A percentile compares a stretch with the other conserved stretches of the same genome.
These are phyloP conservation scores for Rhingia campestris DNA, from an alignment of 2,888 invertebrate species.

Conservation along the genomic window DNA sequence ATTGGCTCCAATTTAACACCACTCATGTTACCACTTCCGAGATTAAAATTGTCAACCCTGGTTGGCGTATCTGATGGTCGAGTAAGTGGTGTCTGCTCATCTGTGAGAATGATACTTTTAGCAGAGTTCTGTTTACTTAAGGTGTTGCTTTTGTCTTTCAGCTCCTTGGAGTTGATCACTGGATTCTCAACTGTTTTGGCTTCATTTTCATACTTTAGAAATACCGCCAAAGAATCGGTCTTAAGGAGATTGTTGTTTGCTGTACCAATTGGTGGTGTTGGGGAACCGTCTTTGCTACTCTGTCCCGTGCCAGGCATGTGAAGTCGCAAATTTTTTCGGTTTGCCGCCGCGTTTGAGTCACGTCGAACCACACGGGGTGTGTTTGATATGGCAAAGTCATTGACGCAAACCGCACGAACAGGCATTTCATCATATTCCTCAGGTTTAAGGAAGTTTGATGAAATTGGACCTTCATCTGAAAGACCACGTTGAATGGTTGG, in stretches of 20 bases:
- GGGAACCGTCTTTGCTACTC: conserved; percentile 54
- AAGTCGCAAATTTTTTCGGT: conserved; percentile 79
- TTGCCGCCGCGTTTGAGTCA: conserved; percentile 79
- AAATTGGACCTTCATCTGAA: conserved; percentile 83
- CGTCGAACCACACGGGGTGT: conserved; percentile 81
- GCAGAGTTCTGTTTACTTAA: conserved; percentile 82
- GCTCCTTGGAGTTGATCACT: conserved; percentile 78
- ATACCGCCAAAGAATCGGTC: conserved; percentile 82
- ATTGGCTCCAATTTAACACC: conserved; percentile 53
- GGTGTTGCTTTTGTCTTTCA: conserved; percentile 82
- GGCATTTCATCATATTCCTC: conserved; percentile 83
- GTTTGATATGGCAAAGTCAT: conserved; percentile 80
- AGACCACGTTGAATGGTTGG: conserved; percentile 82
- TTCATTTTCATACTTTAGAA: conserved; percentile 82
- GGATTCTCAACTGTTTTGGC: conserved; percentile 46
- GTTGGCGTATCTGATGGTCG: conserved; percentile 72
- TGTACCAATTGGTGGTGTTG: conserved; percentile 35
- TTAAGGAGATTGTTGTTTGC: conserved; percentile 77
- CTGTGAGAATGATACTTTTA: conserved; percentile 77
- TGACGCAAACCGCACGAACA: conserved; percentile 81
- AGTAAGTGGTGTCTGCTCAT: conserved; percentile 75
- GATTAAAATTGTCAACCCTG: conserved; percentile 10
- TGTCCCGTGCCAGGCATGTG: conserved; percentile 57
- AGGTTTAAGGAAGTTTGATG: conserved; percentile 81
- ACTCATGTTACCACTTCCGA: conserved; percentile 30